Evolutionary conservation across 2,888 invertebrate species (phyloP).

Genomic region (Hymenopus coronatus): DNA sequence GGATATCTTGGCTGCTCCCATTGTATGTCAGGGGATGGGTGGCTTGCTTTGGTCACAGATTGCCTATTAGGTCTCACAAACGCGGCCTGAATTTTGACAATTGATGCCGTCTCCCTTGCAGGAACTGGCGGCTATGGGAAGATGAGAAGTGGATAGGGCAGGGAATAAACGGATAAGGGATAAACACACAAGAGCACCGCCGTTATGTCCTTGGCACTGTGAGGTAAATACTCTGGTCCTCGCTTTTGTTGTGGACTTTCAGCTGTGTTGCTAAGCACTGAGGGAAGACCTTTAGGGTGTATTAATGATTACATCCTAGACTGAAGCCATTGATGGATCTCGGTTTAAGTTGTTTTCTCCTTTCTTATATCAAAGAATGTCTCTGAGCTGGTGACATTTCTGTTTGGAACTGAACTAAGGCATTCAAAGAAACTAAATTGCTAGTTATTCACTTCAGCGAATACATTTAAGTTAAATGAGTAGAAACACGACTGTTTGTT

Average conservation of each 20-base stretch:
- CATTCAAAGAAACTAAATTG: not conserved
- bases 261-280: not conserved
- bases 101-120: not conserved
- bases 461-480: not conserved
- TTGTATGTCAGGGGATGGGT: not conserved
- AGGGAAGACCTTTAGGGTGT: not conserved
- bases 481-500: not conserved
- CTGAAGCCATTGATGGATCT: not conserved
- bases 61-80: not conserved
- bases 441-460: not conserved
- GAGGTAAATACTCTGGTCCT: not conserved
- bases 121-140: not conserved
- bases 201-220: not conserved
- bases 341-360: not conserved
- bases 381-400: not conserved
- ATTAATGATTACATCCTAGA: not conserved
- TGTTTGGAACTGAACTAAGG: not conserved
- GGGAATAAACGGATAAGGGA: not conserved
- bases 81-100: slow-evolving; percentile 15
- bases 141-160: not conserved
- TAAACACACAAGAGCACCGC: not conserved
- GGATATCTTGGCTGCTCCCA: not conserved
- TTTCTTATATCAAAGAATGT: not conserved
- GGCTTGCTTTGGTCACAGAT: not conserved
- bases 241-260: not conserved